These are phyloP conservation scores for Sipunculus nudus DNA, from an alignment of 2,888 invertebrate species.

Conservation along the genomic window DNA sequence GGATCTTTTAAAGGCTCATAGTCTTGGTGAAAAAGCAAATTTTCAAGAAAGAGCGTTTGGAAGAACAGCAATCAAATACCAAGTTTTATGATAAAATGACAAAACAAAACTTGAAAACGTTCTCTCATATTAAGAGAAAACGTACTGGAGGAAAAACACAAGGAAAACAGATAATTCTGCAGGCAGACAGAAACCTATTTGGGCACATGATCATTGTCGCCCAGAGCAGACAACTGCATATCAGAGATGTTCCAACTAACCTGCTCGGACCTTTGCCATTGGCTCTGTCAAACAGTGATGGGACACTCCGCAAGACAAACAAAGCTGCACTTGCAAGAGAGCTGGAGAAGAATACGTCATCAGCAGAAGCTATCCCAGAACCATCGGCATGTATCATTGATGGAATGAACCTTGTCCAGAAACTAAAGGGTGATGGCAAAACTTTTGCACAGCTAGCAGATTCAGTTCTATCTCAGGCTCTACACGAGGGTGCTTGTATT, in stretches of 20 bases:
- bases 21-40: constrained; percentile 14
- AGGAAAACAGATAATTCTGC: constrained; percentile 19
- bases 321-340: constrained; percentile 22
- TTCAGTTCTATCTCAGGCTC: constrained; percentile 2
- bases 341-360: constrained; percentile 15
- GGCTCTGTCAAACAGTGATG: constrained; percentile 30
- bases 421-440: constrained; percentile 13
- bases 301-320: constrained; percentile 28
- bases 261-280: constrained; percentile 25
- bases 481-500: constrained; percentile 19
- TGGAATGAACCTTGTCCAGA: constrained; percentile 24
- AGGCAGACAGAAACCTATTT: constrained; percentile 21
- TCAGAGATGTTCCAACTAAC: constrained; percentile 17
- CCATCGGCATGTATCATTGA: constrained; percentile 21
- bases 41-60: no score
- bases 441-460: constrained; percentile 21
- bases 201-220: no score
- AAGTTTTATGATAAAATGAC: no score
- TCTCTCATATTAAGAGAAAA: constrained; percentile 11
- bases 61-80: no score
- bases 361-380: constrained; percentile 10
- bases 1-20: constrained; percentile 19
- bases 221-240: neutral
- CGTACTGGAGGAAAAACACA: neutral
- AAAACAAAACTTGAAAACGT: constrained; percentile 27